Evolutionary conservation across 2,113 vertebrate species (phyloP).

Genomic region (Megalops atlanticus): DNA sequence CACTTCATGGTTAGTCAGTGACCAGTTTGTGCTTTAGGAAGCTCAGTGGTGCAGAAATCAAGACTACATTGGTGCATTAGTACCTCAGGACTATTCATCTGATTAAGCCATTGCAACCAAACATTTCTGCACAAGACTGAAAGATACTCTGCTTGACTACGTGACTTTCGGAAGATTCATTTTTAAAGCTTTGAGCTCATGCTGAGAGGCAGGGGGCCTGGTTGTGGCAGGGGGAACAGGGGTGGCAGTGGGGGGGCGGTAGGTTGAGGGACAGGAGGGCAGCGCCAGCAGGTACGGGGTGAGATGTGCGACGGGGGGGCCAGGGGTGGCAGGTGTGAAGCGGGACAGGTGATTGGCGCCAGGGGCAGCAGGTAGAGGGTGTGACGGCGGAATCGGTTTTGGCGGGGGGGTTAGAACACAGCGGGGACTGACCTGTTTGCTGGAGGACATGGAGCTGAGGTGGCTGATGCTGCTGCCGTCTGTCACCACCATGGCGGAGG

Average conservation of each 20-base stretch:
- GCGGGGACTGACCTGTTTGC: slow-evolving; percentile 84
- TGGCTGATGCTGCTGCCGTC: slow-evolving; percentile 92
- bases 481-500: slow-evolving; percentile 95
- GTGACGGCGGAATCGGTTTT: no score
- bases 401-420: neutral
- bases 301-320: no score
- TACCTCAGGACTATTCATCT: neutral
- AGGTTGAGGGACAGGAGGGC: no score
- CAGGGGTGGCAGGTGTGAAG: no score
- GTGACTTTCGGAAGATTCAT: neutral
- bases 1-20: slow-evolving; percentile 2
- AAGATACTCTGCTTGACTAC: neutral
- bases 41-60: neutral
- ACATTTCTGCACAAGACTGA: neutral
- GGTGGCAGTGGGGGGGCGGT: no score
- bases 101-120: neutral
- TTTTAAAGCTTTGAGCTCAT: neutral
- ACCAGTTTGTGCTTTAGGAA: neutral
- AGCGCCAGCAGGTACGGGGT: no score
- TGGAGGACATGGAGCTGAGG: slow-evolving; percentile 93
- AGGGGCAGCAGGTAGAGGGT: no score
- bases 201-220: no score
- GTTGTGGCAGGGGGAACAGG: no score
- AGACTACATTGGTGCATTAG: neutral
- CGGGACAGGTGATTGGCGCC: no score